Evolutionary conservation across 2,113 vertebrate species (phyloP).

Genomic region (Emydocephalus ijimae): DNA sequence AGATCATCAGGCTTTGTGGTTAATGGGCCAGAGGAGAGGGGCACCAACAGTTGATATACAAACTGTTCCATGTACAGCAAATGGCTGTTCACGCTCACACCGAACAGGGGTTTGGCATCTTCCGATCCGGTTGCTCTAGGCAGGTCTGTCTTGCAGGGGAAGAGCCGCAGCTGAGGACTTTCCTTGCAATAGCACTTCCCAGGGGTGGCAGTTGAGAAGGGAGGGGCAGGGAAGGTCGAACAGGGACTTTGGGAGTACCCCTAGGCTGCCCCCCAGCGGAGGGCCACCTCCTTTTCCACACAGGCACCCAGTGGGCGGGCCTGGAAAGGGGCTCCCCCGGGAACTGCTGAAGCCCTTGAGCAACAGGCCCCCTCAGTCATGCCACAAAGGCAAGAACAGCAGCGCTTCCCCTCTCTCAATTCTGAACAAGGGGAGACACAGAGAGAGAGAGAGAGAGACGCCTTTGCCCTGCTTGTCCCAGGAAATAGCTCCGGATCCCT

Average conservation of each 20-base stretch:
- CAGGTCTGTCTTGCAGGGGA: background rate
- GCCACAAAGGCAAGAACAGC: too few relatives aligned
- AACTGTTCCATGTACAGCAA: background rate
- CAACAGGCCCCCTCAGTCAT: too few relatives aligned
- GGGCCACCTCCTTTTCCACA: background rate
- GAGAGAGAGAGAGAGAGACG: too few relatives aligned
- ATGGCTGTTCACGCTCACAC: background rate
- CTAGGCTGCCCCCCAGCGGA: too few relatives aligned
- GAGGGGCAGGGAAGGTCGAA: background rate
- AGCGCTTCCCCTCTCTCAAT: too few relatives aligned
- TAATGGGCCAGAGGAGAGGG: background rate
- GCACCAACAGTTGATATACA: background rate
- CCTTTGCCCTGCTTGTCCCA: too few relatives aligned
- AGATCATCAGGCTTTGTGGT: background rate
- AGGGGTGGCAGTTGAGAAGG: background rate
- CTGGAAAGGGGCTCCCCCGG: too few relatives aligned
- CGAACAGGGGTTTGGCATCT: background rate
- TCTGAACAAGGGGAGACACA: too few relatives aligned
- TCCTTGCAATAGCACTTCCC: background rate
- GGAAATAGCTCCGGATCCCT: background rate
- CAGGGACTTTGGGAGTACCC: background rate
- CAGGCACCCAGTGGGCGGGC: background rate
- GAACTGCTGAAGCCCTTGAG: background rate
- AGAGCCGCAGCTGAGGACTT: background rate
- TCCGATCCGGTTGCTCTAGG: background rate